Evolutionary conservation across 2,888 invertebrate genomes (phyloP), one percentile per base, ranked within the genome.

Genomic region (Drosophila greeni): DNA sequence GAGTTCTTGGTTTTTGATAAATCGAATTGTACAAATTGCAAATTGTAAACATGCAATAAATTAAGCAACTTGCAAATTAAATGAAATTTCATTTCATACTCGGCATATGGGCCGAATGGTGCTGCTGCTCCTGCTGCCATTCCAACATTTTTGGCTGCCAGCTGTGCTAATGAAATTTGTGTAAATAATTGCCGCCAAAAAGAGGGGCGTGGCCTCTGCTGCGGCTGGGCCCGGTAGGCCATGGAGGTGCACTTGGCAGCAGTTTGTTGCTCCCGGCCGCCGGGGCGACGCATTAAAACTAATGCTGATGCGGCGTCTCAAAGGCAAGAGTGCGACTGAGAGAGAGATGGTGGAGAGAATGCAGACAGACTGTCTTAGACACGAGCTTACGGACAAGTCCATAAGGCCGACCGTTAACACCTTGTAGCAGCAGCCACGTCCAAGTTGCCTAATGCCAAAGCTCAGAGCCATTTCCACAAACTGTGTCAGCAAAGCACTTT

Each of bases 21-120:
- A 81, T 85, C 84, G 85, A 80, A 85, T 85, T 83, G 82, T 68
- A 73, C 78, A 85, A 85, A 85, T 80, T 84, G 84, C 77, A 76
- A 80, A 84, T 74, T 84, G 85, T 81, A 80, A 83, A 81, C 81
- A 83, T 77, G 85, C 84, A 68, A 80, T 80, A 80, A 85, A 80
- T 80, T 85, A 81, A 77, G 77, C 75, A 83, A 81, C 60, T 82
- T 82, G 72, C 67, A 84, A 82, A 84, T 82, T 82, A 76, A 79
- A 79, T 79, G 66, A 72, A 80, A 73, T 85, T 84, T 75, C 70
- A 83, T 74, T 69, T 65, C 60, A 57, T 64, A 74, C 49, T 47
- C 62, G 36, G 40, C 52, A 48, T 49, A 54, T 64, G 36, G 45
- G 37, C 18, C 59, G 61, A 59, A 43, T 59, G 26, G 60, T 24